Base-by-base conservation (phyloP, 2,888 invertebrate species). In the Deilephila porcellus region DNA sequence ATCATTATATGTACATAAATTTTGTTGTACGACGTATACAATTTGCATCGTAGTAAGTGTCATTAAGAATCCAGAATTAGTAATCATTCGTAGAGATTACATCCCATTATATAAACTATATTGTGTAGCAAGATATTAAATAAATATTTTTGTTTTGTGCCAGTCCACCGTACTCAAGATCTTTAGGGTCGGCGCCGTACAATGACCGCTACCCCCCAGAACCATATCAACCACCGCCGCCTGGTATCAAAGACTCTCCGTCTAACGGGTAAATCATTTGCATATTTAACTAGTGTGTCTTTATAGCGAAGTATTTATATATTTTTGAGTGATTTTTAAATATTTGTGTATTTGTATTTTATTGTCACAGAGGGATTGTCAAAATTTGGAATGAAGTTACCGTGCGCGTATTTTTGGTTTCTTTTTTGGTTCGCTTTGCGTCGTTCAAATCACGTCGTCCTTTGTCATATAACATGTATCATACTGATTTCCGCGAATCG, bases 211-310 rank as follows among this genome's bases (percentile, higher is more conserved):
- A 84, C 78, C 90, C 89, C 3, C 86, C 83, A 6, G 93, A 91
- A 74, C 91, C 91, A 4, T 93, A 86, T 81, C 96, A 96, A 82
- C 96, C 96, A 34, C 95, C 95, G 19, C 96, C 96, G 70, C 96
- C 96, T 45, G 96, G 96, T 71, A 93, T 96, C 78, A 95, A 95
- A 93, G 88, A 96, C 90, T 93, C 93, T 0, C 93, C 93, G 1
- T 84, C 87, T 17, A 91, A 91, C 76, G 90, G 93, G 94, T 94
- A 97, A 70, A 67, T 20, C 7, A 6, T 8, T 59, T 64, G 17
- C 14, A 25, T 45, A 45, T 37, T 17, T 53, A 7, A 32, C 6
- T 60, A 52, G 25, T 34, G 25, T 56, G 63, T 37, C 14, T 19
- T n/a, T n/a, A 34, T 34, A 3, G 45, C 32, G 25, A 64, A 74